Conservation (phyloP, 2,797 vertebrate genomes). For the Gobio occitaniae region DNA sequence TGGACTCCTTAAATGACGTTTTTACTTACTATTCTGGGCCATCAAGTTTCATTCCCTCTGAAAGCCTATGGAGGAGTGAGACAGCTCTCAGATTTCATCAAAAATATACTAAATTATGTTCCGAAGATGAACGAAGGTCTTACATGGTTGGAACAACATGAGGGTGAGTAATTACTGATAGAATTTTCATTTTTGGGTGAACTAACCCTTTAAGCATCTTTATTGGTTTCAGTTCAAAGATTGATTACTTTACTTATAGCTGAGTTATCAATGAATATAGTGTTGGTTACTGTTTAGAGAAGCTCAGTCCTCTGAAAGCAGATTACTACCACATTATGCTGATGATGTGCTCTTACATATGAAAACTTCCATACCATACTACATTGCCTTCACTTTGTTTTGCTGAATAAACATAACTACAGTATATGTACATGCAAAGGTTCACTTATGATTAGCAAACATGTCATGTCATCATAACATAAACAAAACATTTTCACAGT, state of each 20-base stretch:
- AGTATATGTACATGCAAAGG: background rate
- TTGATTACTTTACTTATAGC: background rate
- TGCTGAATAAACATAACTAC: constrained; percentile 9
- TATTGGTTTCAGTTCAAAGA: background rate
- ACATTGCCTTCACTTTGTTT: constrained; percentile 3
- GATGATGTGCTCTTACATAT: constrained; percentile 6
- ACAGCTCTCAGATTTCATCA: no score
- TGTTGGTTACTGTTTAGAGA: constrained; percentile 9
- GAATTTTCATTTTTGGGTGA: no score
- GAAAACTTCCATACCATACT: background rate
- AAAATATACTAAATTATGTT: no score
- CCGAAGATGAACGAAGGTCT: no score
- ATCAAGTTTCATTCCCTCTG: no score
- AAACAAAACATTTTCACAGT: no score
- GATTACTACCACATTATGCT: constrained; percentile 2
- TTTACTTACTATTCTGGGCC: no score
- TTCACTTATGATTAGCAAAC: background rate
- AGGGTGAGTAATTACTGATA: no score
- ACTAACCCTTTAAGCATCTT: no score
- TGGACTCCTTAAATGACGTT: no score
- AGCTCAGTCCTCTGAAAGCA: background rate
- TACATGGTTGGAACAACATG: no score
- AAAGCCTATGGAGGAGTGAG: no score
- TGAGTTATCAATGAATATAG: background rate
- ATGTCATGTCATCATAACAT: background rate